Base-by-base conservation (phyloP, 53 echinoderm and acorn worm species). In the Actinopyga echinites region DNA sequence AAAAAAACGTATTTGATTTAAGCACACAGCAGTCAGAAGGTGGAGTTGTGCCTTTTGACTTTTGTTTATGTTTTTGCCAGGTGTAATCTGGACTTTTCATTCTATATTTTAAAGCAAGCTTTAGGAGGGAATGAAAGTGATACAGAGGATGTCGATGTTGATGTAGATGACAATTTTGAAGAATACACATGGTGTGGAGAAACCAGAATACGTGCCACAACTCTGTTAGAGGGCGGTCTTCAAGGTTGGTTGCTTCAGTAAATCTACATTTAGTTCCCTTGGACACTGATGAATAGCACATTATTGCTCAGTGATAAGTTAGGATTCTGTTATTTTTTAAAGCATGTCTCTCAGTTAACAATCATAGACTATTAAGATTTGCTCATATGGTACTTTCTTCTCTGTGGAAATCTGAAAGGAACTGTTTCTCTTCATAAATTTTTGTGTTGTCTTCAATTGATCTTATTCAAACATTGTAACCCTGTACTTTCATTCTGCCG, bases 161-260 rank as follows among this genome's bases (percentile, higher is more conserved):
- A 91, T 19, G 77, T 62, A 12, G 88, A 93, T 8, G 92, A 86
- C 12, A 85, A 67, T 7, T 93, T 86, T 88, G 94, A 96, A 29
- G 89, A 82, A 79, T 97, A 97, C 57, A 92, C 92, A 13, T 97
- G 97, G 97, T 86, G 84, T 64, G 94, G 97, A 21, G 86, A 97
- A 80, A 97, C 94, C 6, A 80, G 97, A 62, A 63, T 97, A 10
- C 79, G 97, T 32, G 88, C 89, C n/a, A 85, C 92, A 5, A 82
- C 92, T 9, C 59, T 97, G 79, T 79, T 97, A 19, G 90, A 92
- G 43, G 90, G 91, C 1, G 95, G 94, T 23, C 95, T 88, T 54
- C 89, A 84, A 90, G 97, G 97, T 96, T 37, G 21, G 69, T 13
- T 1, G 17, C n/a, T 17, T 10, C 13, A 8, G 49, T 13, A 49